Percentiles rank a stretch among this genome's conserved stretches.
These are phyloP conservation scores for Helarctos malayanus DNA, from an alignment of 2,797 vertebrate genomes.

Conservation along the genomic window DNA sequence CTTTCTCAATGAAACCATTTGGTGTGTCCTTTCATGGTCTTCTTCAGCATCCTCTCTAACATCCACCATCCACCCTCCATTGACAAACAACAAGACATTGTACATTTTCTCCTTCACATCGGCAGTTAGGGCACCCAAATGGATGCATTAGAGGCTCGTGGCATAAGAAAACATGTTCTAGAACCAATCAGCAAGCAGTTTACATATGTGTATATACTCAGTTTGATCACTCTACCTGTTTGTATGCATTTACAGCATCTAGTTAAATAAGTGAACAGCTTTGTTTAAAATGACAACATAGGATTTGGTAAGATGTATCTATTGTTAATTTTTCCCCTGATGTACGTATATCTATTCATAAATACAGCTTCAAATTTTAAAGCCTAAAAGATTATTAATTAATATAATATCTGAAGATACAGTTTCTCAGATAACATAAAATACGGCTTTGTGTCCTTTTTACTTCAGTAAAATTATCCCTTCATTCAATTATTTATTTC, in stretches of 20 bases:
- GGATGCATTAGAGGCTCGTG: constrained; percentile 35
- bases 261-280: not conserved
- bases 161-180: not conserved
- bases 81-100: constrained; percentile 97
- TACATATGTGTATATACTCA: not conserved
- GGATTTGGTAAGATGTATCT: not conserved
- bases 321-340: not conserved
- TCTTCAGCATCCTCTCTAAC: constrained; percentile 95
- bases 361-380: not conserved
- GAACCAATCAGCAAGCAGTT: not conserved
- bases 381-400: not conserved
- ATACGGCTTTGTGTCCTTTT: not conserved
- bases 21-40: constrained; percentile 94
- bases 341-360: not conserved
- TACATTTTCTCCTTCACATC: constrained; percentile 98
- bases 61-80: constrained; percentile 99
- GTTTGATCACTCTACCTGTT: not conserved
- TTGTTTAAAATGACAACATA: not conserved
- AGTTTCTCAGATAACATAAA: not conserved
- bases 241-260: not conserved
- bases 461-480: not conserved
- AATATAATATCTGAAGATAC: not conserved
- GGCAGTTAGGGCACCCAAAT: constrained; percentile 94
- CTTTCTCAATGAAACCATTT: constrained; percentile 94
- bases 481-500: not conserved